These are phyloP conservation scores for Flexamia atlantica DNA, from an alignment of 2,888 invertebrate species.

Conservation along the genomic window DNA sequence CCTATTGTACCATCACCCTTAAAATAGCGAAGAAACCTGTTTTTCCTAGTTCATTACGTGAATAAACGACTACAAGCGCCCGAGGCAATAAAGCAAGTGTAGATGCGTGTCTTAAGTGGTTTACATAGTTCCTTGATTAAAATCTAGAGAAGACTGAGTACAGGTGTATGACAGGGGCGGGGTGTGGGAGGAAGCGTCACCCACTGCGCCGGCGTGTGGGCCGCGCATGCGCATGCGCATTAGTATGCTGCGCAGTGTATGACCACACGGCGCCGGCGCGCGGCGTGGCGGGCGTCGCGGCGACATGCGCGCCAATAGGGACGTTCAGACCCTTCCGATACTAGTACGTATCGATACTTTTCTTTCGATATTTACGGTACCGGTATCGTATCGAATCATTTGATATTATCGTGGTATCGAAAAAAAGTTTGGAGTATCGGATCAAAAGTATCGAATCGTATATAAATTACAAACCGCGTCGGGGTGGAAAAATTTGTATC, in stretches of 20 bases:
- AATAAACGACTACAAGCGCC: conserved; percentile 37
- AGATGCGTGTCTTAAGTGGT: conserved; percentile 53
- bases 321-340: too few species aligned
- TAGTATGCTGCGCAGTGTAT: conserved; percentile 36
- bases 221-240: conserved; percentile 33
- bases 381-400: too few species aligned
- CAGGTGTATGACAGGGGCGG: conserved; percentile 39
- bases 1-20: not conserved
- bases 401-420: too few species aligned
- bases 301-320: not conserved
- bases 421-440: too few species aligned
- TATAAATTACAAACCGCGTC: too few species aligned
- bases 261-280: conserved; percentile 42
- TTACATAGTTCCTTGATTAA: conserved; percentile 49
- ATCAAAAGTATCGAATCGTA: too few species aligned
- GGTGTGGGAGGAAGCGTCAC: conserved; percentile 35
- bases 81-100: conserved; percentile 40
- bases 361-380: too few species aligned
- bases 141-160: conserved; percentile 53
- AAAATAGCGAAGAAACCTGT: conserved; percentile 26
- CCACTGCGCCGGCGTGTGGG: not conserved
- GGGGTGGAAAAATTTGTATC: too few species aligned
- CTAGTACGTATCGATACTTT: too few species aligned
- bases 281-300: not conserved
- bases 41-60: conserved; percentile 7